Conservation (phyloP, 2,888 invertebrate genomes). For the Lasioglossum figueresi region DNA sequence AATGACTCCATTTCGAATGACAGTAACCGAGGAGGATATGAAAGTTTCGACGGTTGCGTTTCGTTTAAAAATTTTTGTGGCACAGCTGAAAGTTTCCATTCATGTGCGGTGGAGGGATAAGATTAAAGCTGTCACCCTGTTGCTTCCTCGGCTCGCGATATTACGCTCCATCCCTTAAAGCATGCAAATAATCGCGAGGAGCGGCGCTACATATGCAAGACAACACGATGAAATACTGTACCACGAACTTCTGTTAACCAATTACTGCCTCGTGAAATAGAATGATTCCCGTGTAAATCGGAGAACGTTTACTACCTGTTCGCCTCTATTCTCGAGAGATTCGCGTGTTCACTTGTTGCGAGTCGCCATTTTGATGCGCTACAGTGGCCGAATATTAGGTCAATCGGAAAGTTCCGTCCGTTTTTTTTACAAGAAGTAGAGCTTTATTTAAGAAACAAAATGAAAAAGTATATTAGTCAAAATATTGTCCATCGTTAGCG, state of each 20-base stretch:
- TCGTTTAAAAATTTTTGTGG: not conserved
- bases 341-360: not conserved
- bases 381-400: not conserved
- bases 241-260: conserved; percentile 34
- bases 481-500: too few relatives aligned
- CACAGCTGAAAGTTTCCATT: not conserved
- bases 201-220: conserved; percentile 28
- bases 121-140: conserved; percentile 34
- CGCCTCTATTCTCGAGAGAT: not conserved
- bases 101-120: not conserved
- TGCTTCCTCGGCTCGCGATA: conserved; percentile 30
- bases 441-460: too few relatives aligned
- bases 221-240: conserved; percentile 24
- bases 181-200: conserved; percentile 27
- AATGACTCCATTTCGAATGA: too few relatives aligned
- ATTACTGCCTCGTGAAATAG: conserved; percentile 42
- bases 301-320: conserved; percentile 13
- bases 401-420: too few relatives aligned
- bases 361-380: not conserved
- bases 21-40: not conserved
- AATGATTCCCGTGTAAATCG: conserved; percentile 39
- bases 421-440: too few relatives aligned
- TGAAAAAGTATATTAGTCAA: too few relatives aligned
- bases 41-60: not conserved
- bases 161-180: conserved; percentile 31